Conservation (phyloP, 2,797 vertebrate genomes). For the Myripristis murdjan region DNA sequence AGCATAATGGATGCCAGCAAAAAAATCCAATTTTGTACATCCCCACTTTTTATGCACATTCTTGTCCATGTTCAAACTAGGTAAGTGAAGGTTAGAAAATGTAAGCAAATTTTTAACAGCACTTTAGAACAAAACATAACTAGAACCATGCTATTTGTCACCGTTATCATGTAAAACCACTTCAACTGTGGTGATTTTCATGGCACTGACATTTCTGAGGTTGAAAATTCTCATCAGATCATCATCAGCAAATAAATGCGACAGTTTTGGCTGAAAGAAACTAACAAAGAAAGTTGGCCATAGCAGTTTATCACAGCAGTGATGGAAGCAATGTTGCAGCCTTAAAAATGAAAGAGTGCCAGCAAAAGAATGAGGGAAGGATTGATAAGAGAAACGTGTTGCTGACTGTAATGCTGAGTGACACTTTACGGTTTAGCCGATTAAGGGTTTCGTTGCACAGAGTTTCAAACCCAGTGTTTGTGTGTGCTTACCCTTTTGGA, state of each 20-base stretch:
- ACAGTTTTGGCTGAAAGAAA: no score
- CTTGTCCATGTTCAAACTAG: background rate
- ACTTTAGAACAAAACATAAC: background rate
- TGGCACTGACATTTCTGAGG: no score
- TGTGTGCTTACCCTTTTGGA: background rate
- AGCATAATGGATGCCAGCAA: no score
- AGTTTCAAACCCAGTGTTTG: background rate
- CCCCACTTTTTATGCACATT: background rate
- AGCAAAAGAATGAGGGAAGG: constrained; percentile 34
- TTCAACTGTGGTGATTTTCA: no score
- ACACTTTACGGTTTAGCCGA: constrained; percentile 31
- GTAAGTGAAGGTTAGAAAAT: constrained; percentile 4
- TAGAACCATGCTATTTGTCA: constrained; percentile 2
- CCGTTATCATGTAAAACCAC: no score
- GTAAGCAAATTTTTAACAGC: constrained; percentile 7
- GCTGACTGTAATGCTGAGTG: constrained; percentile 46
- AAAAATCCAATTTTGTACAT: no score
- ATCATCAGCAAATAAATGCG: no score
- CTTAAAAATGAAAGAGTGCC: constrained; percentile 29
- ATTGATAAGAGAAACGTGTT: constrained; percentile 35
- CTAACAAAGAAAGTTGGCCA: no score
- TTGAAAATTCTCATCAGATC: no score
- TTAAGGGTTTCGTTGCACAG: background rate
- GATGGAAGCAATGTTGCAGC: no score
- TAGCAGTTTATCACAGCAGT: no score